Base-by-base conservation (phyloP, 2,888 invertebrate genomes). In the Eupithecia dodoneata region DNA sequence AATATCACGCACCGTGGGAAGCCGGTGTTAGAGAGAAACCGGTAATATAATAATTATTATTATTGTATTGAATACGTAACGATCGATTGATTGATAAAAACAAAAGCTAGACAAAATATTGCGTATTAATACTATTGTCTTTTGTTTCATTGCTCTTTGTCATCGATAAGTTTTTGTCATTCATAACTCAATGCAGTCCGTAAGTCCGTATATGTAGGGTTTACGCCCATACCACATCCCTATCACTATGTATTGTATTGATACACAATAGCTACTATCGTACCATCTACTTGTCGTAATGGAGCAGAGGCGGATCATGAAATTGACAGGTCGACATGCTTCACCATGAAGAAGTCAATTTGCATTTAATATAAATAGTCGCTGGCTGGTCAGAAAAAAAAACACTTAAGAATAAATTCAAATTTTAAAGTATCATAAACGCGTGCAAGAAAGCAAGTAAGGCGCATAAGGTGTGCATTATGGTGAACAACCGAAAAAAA, bases 251-350 rank as follows among this genome's bases (percentile, higher is more conserved):
- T 82, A 78, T 82, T 63, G 63, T 83, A 80, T 82, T 81, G 81
- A 83, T 81, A 87, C 84, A 91, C 91, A 91, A 92, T 92, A 85
- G 90, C 75, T 79, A 82, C 84, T 91, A 91, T 91, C 90, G 82
- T 79, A 75, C 84, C 82, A 90, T 90, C 90, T 90, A 79, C 83
- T 81, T 30, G 66, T 42, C 66, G 85, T 85, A 86, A 87, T 87
- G 86, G 87, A 87, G 85, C 86, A 81, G 85, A 81, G 86, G 86
- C 85, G 85, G 84, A 83, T 85, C 85, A 85, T 83, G 84, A 82
- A 84, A 87, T 88, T 87, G 87, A 87, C 87, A 87, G 82, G 83
- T 81, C 80, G 83, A 81, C 86, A 85, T 82, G 85, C 85, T 83
- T 79, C 67, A 83, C 76, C 71, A 70, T 76, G 71, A 63, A 63